Conservation (phyloP, 2,888 invertebrate genomes). For the Exocentrus adspersus region DNA sequence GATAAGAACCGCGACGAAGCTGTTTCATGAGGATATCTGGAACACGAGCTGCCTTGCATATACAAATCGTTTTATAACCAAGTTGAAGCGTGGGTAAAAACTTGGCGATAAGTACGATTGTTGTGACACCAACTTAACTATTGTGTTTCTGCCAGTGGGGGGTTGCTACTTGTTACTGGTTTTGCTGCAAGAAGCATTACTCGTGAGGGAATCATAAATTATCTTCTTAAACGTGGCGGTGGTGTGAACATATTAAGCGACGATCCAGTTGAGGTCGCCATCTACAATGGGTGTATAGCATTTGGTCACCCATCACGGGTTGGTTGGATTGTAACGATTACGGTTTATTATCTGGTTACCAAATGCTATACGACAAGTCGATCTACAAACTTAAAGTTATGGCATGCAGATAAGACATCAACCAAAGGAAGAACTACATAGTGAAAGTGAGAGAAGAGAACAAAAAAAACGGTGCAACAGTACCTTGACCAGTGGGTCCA, state of each 20-base stretch:
- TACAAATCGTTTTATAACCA: background rate
- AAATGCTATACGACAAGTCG: slow-evolving; percentile 22
- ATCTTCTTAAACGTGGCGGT: slow-evolving; percentile 49
- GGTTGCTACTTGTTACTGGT: slow-evolving; percentile 47
- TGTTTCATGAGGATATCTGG: background rate
- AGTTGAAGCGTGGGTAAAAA: background rate
- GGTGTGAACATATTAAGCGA: slow-evolving; percentile 50
- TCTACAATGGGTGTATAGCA: slow-evolving; percentile 36
- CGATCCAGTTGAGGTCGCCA: slow-evolving; percentile 36
- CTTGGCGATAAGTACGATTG: background rate
- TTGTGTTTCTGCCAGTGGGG: slow-evolving; percentile 38
- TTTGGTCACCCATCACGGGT: slow-evolving; percentile 13
- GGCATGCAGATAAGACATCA: slow-evolving; percentile 39
- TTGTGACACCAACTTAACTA: slow-evolving; percentile 23
- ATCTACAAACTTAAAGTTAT: slow-evolving; percentile 30
- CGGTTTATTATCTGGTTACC: slow-evolving; percentile 10
- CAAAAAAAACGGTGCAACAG: slow-evolving; percentile 73
- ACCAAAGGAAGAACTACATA: slow-evolving; percentile 39
- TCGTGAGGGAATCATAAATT: slow-evolving; percentile 43
- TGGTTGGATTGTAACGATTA: no score
- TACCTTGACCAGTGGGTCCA: slow-evolving; percentile 69
- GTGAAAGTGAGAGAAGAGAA: slow-evolving; percentile 45
- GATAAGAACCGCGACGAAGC: background rate
- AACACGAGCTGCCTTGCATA: background rate
- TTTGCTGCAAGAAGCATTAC: slow-evolving; percentile 48